Percentiles rank a stretch among this genome's conserved stretches.
Conservation (phyloP, 2,113 vertebrate species). For the Paratilapia polleni region DNA sequence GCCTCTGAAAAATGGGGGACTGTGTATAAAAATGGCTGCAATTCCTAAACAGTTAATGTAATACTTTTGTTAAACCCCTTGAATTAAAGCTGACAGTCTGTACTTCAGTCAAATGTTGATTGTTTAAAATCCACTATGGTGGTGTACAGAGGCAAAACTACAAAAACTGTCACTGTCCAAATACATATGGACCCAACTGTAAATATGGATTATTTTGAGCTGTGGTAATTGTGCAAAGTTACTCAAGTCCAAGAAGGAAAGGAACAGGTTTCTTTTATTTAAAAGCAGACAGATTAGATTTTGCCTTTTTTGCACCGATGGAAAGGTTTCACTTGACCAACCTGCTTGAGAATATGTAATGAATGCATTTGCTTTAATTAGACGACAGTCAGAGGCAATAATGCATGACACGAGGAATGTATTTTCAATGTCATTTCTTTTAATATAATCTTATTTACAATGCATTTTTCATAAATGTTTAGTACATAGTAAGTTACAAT, state of each 20-base stretch:
- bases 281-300: neutral
- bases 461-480: slow-evolving; percentile 84
- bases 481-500: slow-evolving; percentile 86
- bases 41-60: neutral
- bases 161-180: neutral
- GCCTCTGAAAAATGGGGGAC: neutral
- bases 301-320: neutral
- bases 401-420: slow-evolving; percentile 13
- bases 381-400: neutral
- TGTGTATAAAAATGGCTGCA: neutral
- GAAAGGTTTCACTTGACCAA: neutral
- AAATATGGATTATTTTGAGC: neutral
- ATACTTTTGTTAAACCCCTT: neutral
- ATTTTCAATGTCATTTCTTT: slow-evolving; percentile 83
- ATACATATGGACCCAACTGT: neutral
- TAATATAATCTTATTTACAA: slow-evolving; percentile 88
- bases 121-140: neutral
- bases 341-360: neutral
- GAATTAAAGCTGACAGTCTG: neutral
- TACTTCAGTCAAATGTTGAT: neutral
- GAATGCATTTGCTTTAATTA: neutral
- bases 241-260: no score
- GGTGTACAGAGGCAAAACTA: neutral
- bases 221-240: neutral
- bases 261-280: neutral